phyloP scores from a whole-genome alignment of 2,113 vertebrate species.

The Plectropomus leopardus region DNA sequence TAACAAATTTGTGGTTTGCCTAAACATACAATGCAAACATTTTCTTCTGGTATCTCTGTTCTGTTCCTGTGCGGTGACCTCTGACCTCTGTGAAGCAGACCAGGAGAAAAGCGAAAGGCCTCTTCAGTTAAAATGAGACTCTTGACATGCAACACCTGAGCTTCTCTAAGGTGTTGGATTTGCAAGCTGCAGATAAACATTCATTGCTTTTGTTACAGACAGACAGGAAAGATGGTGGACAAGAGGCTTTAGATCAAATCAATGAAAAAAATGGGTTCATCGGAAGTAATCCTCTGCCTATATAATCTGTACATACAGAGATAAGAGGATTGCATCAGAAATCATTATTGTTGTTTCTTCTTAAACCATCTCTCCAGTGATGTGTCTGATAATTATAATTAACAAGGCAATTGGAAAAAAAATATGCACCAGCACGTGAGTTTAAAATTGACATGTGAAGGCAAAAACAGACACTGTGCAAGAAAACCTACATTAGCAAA shows the following conservation, averaged over 20 bases:
- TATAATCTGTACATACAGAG: slow-evolving; percentile 39
- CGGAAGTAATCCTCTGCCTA: slow-evolving; percentile 45
- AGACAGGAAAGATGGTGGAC: neutral
- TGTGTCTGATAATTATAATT: slow-evolving; percentile 28
- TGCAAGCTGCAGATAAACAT: neutral
- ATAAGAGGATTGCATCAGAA: slow-evolving; percentile 35
- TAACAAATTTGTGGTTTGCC: no score
- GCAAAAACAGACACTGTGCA: neutral
- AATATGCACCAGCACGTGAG: neutral
- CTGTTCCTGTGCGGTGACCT: slow-evolving; percentile 4
- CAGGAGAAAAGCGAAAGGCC: neutral
- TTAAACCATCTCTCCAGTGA: neutral
- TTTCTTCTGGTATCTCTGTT: neutral
- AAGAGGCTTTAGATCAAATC: slow-evolving; percentile 40
- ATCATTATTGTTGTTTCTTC: slow-evolving; percentile 18
- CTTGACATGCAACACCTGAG: neutral
- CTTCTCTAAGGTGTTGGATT: neutral
- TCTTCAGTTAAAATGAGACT: slow-evolving; percentile 2
- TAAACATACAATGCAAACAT: no score
- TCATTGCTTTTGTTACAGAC: neutral
- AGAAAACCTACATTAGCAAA: neutral
- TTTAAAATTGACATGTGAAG: slow-evolving; percentile 19
- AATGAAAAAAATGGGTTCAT: slow-evolving; percentile 39
- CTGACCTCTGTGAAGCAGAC: neutral
- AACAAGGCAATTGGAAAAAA: neutral